Evolutionary conservation across 23 tunicate genomes (phyloP).

Genomic region (Aplidium turbinatum): DNA sequence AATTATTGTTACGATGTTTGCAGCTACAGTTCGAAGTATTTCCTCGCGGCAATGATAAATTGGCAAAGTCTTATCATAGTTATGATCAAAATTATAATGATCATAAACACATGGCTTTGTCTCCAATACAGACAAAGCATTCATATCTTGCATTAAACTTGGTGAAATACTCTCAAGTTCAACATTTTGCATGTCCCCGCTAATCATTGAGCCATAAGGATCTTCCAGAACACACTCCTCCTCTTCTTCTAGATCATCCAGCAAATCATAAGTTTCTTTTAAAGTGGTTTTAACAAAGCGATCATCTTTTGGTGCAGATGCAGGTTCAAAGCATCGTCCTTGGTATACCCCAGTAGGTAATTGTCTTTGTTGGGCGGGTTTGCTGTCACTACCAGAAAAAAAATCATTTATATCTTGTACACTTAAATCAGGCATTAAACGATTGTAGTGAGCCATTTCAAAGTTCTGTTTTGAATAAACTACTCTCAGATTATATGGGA

Average conservation of each 20-base stretch:
- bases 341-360: slow-evolving; percentile 30
- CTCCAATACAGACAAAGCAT: not conserved
- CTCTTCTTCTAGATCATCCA: slow-evolving; percentile 22
- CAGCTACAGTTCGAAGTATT: slow-evolving; percentile 24
- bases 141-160: not conserved
- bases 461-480: too few species aligned
- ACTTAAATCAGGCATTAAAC: slow-evolving; percentile 26
- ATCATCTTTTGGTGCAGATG: slow-evolving; percentile 8
- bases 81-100: slow-evolving; percentile 41
- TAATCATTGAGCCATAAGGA: slow-evolving; percentile 4
- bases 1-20: slow-evolving; percentile 69
- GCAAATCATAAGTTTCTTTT: not conserved
- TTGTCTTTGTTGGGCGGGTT: slow-evolving; percentile 7
- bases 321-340: slow-evolving; percentile 53
- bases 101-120: slow-evolving; percentile 9
- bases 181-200: slow-evolving; percentile 65
- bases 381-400: slow-evolving; percentile 17
- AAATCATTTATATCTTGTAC: slow-evolving; percentile 49
- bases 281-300: not conserved
- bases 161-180: slow-evolving; percentile 56
- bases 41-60: slow-evolving; percentile 20
- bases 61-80: slow-evolving; percentile 38
- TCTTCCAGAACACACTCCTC: not conserved
- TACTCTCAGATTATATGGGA: too few species aligned
- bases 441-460: slow-evolving; percentile 26